These are phyloP conservation scores for Lampris megalopsis DNA, from an alignment of 2,113 vertebrate species.

Conservation along the genomic window DNA sequence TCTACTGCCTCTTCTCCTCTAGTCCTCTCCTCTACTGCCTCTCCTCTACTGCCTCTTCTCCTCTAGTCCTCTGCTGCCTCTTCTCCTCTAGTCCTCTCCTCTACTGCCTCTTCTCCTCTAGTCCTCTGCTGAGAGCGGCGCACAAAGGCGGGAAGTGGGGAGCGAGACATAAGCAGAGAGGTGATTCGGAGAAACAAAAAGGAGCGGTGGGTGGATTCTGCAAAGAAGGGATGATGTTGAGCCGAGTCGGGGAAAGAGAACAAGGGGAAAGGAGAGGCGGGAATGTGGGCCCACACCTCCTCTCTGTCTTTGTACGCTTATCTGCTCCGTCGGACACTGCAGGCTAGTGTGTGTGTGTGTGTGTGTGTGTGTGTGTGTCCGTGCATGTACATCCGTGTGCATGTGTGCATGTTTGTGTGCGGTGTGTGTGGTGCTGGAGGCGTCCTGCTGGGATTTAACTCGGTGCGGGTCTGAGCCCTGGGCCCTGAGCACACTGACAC, in stretches of 20 bases:
- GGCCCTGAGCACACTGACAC: slow-evolving; percentile 53
- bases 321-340: slow-evolving; percentile 17
- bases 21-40: no score
- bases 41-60: no score
- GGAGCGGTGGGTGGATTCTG: not conserved
- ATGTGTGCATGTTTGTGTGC: not conserved
- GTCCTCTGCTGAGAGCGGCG: no score
- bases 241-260: slow-evolving; percentile 1
- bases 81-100: no score
- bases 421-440: slow-evolving; percentile 37
- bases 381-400: not conserved
- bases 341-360: slow-evolving; percentile 15
- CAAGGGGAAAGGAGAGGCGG: slow-evolving; percentile 25
- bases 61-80: no score
- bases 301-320: slow-evolving; percentile 44
- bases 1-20: no score
- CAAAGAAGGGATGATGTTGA: not conserved
- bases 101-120: no score
- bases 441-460: slow-evolving; percentile 62
- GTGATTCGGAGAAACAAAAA: not conserved
- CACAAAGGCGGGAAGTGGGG: no score
- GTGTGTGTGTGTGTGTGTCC: slow-evolving; percentile 27
- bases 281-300: slow-evolving; percentile 37
- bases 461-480: slow-evolving; percentile 38
- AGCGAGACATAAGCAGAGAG: no score